Percentiles rank a stretch among this genome's conserved stretches.
Evolutionary conservation across 2,113 vertebrate species (phyloP).

Genomic region (Heterochromis multidens): DNA sequence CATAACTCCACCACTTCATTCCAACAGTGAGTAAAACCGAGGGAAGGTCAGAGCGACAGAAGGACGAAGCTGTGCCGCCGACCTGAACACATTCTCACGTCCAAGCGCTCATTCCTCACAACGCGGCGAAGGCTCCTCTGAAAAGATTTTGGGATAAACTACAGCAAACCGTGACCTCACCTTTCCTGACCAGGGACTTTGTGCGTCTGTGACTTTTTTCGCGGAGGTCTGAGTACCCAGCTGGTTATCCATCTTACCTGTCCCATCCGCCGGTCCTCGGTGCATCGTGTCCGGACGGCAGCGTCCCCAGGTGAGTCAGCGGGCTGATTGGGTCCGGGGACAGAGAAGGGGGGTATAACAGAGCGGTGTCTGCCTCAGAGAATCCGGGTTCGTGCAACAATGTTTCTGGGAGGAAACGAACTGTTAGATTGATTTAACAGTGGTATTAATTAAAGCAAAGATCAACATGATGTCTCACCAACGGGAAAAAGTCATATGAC

Average conservation of each 20-base stretch:
- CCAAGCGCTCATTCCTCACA: slow-evolving; percentile 24
- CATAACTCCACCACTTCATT: slow-evolving; percentile 38
- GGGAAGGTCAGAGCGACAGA: not conserved
- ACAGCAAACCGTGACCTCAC: not conserved
- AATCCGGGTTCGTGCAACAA: not conserved
- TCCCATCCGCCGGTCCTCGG: slow-evolving; percentile 47
- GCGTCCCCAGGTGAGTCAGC: slow-evolving; percentile 74
- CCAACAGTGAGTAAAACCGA: slow-evolving; percentile 15
- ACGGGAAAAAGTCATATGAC: fast-evolving
- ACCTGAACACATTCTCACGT: slow-evolving; percentile 7
- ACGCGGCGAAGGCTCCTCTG: not conserved
- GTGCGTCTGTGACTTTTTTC: not conserved
- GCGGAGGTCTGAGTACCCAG: not conserved
- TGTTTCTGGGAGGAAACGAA: slow-evolving; percentile 4
- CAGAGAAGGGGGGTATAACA: slow-evolving; percentile 23
- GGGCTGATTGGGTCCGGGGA: slow-evolving; percentile 14
- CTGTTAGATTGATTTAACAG: not conserved
- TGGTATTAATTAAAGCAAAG: fast-evolving
- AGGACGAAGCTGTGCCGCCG: not conserved
- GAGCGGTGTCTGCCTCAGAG: not conserved
- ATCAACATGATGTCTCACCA: fast-evolving
- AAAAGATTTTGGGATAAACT: not conserved
- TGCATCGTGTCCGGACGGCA: slow-evolving; percentile 48
- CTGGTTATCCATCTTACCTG: slow-evolving; percentile 49
- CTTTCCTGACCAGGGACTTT: not conserved